phyloP scores from a whole-genome alignment of 2,797 vertebrate genomes.

The Crotalus adamanteus region DNA sequence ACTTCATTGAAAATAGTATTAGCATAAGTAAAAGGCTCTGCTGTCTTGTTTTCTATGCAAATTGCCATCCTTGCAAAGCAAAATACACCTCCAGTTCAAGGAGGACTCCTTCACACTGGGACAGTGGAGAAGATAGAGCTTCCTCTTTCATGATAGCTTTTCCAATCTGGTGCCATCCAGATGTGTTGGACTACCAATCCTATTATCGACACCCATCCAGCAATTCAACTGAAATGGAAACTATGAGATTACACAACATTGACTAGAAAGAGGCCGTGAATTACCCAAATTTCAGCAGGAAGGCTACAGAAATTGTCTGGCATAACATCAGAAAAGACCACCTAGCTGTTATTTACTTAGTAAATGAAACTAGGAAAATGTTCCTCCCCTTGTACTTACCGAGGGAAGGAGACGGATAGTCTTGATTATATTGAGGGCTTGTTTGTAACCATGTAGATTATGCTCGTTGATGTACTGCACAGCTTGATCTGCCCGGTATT shows the following conservation, averaged over 20 bases:
- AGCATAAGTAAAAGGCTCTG: too few species aligned
- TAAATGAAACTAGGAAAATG: neutral
- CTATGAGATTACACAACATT: neutral
- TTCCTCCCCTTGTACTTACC: conserved; percentile 73
- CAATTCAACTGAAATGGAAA: neutral
- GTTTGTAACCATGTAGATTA: conserved; percentile 81
- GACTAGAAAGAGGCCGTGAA: neutral
- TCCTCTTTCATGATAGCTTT: neutral
- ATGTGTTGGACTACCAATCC: too few species aligned
- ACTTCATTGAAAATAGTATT: too few species aligned
- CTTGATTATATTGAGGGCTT: conserved; percentile 82
- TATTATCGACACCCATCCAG: neutral
- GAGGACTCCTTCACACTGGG: neutral
- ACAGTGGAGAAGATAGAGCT: neutral
- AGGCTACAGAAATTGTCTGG: too few species aligned
- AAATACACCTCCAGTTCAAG: neutral
- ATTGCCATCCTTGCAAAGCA: neutral
- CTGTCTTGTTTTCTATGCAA: neutral
- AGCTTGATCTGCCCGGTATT: conserved; percentile 75
- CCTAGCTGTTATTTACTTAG: neutral
- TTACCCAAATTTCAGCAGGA: neutral
- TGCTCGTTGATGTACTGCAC: conserved; percentile 80
- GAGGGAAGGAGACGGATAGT: conserved; percentile 60
- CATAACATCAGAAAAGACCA: neutral
- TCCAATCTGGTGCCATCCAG: neutral